These are phyloP conservation scores for Amazonetta brasiliensis DNA, from an alignment of 2,797 vertebrate species.

Conservation along the genomic window DNA sequence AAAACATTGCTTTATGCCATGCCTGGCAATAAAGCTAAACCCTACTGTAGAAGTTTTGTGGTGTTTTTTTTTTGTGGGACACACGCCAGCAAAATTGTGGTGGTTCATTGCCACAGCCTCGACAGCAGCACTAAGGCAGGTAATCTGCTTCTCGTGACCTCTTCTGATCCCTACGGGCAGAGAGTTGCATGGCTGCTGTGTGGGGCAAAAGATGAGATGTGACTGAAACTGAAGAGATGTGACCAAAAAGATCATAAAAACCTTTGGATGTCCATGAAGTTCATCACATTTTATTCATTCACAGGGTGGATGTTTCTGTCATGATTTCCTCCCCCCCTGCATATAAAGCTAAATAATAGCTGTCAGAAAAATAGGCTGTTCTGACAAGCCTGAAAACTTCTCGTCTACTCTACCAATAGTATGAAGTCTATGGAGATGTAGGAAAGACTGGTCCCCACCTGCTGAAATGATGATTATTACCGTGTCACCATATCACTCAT, in stretches of 20 bases:
- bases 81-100: rapidly evolving
- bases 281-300: background rate
- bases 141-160: rapidly evolving
- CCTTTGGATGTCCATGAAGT: background rate
- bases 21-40: background rate
- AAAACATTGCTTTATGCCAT: background rate
- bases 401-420: background rate
- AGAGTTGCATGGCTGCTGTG: rapidly evolving
- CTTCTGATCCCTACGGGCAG: background rate
- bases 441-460: background rate
- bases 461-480: background rate
- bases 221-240: background rate
- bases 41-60: background rate
- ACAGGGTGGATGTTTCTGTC: background rate
- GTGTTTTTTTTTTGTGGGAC: too few relatives aligned
- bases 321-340: too few relatives aligned
- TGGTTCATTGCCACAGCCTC: rapidly evolving
- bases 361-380: background rate
- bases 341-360: background rate
- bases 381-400: background rate
- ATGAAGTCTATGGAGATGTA: background rate
- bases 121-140: background rate
- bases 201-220: background rate
- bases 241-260: background rate
- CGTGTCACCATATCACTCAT: background rate